Evolutionary conservation across 2,797 vertebrate species (phyloP).

Genomic region (Cryptoblepharus egeriae): DNA sequence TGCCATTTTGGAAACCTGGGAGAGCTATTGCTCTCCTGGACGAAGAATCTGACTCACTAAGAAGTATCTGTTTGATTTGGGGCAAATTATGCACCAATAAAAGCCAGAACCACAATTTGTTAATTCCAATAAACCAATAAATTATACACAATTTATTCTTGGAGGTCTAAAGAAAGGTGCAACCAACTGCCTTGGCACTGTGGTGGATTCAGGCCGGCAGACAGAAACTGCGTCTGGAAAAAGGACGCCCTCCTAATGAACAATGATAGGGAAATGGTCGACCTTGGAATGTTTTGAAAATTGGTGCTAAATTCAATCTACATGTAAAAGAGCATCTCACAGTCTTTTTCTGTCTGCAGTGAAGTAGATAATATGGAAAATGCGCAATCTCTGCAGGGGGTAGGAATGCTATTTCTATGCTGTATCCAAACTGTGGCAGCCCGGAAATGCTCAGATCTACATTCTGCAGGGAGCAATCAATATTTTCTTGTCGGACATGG

Average conservation of each 20-base stretch:
- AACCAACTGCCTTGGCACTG: background rate
- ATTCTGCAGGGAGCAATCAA: conserved; percentile 11
- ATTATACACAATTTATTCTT: too few relatives aligned
- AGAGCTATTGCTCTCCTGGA: too few relatives aligned
- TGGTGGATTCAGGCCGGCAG: background rate
- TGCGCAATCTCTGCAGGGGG: conserved; percentile 21
- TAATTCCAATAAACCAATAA: too few relatives aligned
- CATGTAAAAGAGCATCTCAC: conserved; percentile 38
- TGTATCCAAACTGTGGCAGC: background rate
- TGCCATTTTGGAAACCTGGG: too few relatives aligned
- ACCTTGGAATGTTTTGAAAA: conserved; percentile 12
- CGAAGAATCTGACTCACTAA: too few relatives aligned
- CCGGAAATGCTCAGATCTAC: background rate
- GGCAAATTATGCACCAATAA: background rate
- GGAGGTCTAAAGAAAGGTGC: too few relatives aligned
- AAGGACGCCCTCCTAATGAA: background rate
- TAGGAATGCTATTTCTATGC: background rate
- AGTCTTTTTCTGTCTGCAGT: conserved; percentile 20
- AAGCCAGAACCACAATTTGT: background rate
- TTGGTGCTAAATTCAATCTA: conserved; percentile 40
- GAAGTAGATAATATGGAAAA: conserved; percentile 44
- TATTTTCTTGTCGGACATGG: background rate
- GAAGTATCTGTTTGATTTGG: too few relatives aligned
- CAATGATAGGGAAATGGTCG: background rate
- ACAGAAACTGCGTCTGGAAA: background rate